Conservation (phyloP, 2,797 vertebrate genomes). For the Chloroceryle inda region DNA sequence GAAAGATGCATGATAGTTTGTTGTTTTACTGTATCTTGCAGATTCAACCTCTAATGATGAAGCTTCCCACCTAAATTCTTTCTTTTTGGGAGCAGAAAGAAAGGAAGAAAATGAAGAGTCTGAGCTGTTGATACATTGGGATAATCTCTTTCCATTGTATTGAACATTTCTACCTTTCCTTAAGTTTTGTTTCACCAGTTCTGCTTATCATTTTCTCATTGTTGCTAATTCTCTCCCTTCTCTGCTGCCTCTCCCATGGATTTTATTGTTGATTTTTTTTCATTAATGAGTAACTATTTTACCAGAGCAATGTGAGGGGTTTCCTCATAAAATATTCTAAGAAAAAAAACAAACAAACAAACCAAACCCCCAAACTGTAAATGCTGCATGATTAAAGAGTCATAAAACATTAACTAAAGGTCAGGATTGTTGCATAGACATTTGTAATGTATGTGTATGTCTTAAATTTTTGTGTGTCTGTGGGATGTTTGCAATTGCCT, state of each 20-base stretch:
- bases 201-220: slow-evolving; percentile 70
- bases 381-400: slow-evolving; percentile 71
- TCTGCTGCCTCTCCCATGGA: slow-evolving; percentile 51
- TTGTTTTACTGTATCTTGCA: slow-evolving; percentile 84
- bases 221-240: slow-evolving; percentile 32
- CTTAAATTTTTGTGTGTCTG: slow-evolving; percentile 72
- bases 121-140: slow-evolving; percentile 82
- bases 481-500: slow-evolving; percentile 71
- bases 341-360: background rate
- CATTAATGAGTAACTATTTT: slow-evolving; percentile 46
- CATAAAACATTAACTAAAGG: slow-evolving; percentile 63
- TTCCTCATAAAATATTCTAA: slow-evolving; percentile 42
- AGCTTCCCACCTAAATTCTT: slow-evolving; percentile 84
- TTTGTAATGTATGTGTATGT: slow-evolving; percentile 74
- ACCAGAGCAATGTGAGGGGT: slow-evolving; percentile 35
- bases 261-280: slow-evolving; percentile 61
- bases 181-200: slow-evolving; percentile 79
- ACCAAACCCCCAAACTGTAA: slow-evolving; percentile 19
- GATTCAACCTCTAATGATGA: slow-evolving; percentile 83
- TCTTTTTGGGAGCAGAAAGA: slow-evolving; percentile 82
- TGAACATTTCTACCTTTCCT: slow-evolving; percentile 80
- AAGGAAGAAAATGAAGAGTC: slow-evolving; percentile 84
- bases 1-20: slow-evolving; percentile 82
- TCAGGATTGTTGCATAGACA: slow-evolving; percentile 65
- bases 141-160: slow-evolving; percentile 81